Evolutionary conservation across 2,888 invertebrate genomes (phyloP).

Genomic region (Lasioglossum zephyrum): DNA sequence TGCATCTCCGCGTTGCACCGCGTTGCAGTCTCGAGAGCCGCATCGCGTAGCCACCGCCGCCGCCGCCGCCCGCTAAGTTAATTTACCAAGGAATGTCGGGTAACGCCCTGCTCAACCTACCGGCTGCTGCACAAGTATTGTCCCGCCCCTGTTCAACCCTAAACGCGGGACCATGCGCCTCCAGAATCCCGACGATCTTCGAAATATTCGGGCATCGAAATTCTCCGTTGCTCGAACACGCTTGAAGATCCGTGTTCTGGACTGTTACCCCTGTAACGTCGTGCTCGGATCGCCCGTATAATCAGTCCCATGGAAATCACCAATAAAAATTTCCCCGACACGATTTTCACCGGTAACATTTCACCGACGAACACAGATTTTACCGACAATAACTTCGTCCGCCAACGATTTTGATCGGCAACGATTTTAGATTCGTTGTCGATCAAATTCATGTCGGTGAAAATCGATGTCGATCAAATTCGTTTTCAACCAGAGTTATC

Average conservation of each 20-base stretch:
- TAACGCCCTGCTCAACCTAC: conserved; percentile 82
- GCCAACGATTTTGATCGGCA: too few species aligned
- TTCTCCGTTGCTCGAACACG: background rate
- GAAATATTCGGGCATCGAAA: conserved; percentile 16
- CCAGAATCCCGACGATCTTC: background rate
- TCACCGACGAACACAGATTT: too few species aligned
- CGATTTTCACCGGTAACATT: too few species aligned
- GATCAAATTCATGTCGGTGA: too few species aligned
- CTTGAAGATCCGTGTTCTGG: background rate
- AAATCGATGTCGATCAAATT: too few species aligned
- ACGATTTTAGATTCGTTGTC: too few species aligned
- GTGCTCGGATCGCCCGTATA: background rate
- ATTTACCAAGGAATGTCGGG: conserved; percentile 84
- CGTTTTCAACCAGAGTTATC: too few species aligned
- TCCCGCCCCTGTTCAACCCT: conserved; percentile 69
- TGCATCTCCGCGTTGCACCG: conserved; percentile 82
- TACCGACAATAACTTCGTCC: too few species aligned
- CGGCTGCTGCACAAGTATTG: conserved; percentile 74
- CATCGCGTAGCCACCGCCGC: conserved; percentile 71
- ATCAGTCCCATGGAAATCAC: too few species aligned
- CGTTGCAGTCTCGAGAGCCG: conserved; percentile 79
- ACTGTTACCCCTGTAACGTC: background rate
- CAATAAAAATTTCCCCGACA: too few species aligned
- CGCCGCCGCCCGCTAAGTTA: conserved; percentile 83
- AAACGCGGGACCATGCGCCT: conserved; percentile 42